Evolutionary conservation across 1,140 invertebrate genomes (phyloP), one percentile per base, ranked within the genome.

Genomic region (Sycophaga agraensis): DNA sequence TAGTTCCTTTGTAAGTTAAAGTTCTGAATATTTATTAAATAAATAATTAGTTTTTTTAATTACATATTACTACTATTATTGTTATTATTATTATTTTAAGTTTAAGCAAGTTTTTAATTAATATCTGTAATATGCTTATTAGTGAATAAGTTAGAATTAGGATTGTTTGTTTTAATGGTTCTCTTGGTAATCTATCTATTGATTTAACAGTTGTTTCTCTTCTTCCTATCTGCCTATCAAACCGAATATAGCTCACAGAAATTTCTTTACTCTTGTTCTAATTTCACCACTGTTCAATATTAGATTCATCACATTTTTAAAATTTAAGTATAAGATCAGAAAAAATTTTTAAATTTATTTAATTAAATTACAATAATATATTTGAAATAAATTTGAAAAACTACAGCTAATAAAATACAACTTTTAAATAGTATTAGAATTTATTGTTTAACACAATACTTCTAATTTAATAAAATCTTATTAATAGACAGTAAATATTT

Each of bases 1-100:
- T 62, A n/a, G 85, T 85, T 42, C 88, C 89, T 63, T 77, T 91
- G 87, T 89, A 81, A 82, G 75, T 70, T 19, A 34, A 31, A 39
- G n/a, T 28, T 17, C 17, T 31, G 21, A 19, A 43, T 19, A 6
- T 39, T 11, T 39, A 39, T 9, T 39, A 39, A 39, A 39, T 39
- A 39, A 34, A 39, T 39, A 39, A 39, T 39, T 14, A 39, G n/a
- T 39, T 6, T 6, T 34, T 34, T 34, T 34, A 34, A 34, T 34
- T 34, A 34, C 11, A 34, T 34, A 6, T 34, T 6, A 34, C 11
- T 34, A 34, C 5, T 34, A 34, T 34, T 34, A 34, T 34, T 34
- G 7, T 39, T 11, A 9, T n/a, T 39, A 4, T 8, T 39, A 39
- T n/a, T 39, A 14, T 39, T 39, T 11, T 6, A 4, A n/a, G 3